Evolutionary conservation across 2,797 vertebrate genomes (phyloP).

Genomic region (Melanotaenia trifasciata): DNA sequence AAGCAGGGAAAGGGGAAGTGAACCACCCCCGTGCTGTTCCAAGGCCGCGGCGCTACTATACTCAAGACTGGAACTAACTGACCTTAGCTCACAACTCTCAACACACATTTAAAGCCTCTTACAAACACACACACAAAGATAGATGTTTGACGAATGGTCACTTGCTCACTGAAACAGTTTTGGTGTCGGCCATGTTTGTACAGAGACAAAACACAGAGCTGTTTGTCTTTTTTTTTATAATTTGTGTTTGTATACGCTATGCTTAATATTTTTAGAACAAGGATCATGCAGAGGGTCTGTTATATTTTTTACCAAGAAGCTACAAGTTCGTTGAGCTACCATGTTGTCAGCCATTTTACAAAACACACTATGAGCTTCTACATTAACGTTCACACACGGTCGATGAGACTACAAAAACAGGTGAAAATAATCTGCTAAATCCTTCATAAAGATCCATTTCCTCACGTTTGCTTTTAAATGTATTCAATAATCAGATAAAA

Average conservation of each 20-base stretch:
- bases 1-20: slow-evolving; percentile 83
- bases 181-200: background rate
- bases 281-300: background rate
- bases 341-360: slow-evolving; percentile 4
- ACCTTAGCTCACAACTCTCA: slow-evolving; percentile 64
- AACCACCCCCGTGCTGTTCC: slow-evolving; percentile 80
- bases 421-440: too few relatives aligned
- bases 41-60: slow-evolving; percentile 63
- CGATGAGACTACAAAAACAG: too few relatives aligned
- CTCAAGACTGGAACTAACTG: slow-evolving; percentile 70
- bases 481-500: background rate
- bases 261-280: background rate
- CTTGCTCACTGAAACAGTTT: background rate
- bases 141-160: slow-evolving; percentile 3
- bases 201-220: background rate
- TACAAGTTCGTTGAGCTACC: background rate
- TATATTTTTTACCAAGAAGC: background rate
- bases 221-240: too few relatives aligned
- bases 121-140: slow-evolving; percentile 7
- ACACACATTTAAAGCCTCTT: slow-evolving; percentile 62
- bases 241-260: background rate
- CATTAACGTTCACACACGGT: too few relatives aligned
- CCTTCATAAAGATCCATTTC: too few relatives aligned
- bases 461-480: background rate
- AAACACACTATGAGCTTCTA: background rate